Evolutionary conservation across 2,888 invertebrate species (phyloP), one percentile per base, ranked within the genome.

Genomic region (Aphodius sticticus): DNA sequence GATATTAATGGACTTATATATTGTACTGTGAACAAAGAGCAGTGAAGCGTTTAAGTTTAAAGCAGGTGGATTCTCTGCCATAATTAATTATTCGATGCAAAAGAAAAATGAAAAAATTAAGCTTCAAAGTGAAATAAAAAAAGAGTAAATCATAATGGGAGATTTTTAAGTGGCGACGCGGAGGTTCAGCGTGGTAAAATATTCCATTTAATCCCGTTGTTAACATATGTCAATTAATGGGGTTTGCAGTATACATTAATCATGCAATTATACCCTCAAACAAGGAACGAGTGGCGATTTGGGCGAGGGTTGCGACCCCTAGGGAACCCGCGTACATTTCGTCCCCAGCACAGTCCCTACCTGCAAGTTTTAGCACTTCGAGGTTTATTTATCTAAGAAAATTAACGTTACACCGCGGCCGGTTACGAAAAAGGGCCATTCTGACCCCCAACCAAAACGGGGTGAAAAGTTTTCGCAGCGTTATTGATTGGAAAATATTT

Each of bases 141-240:
- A 5, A 2, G 12, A 26, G 26, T 26, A 26, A 26, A 26, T 26
- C 26, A 26, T 26, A 26, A 26, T 26, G 26, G 53, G 53, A 12
- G 7, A 53, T 12, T 53, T 53, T 53, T 53, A 53, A 53, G 53
- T 53, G 53, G 9, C 53, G 3, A 5, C 12, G 9, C 53, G 53
- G 53, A 12, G 12, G 7, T 53, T 53, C 2, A 0, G 53, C 12
- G 12, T 5, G 53, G 53, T 53, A 53, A 53, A 53, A 53, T 53
- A 53, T 53, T 53, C 53, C 53, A 53, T 53, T 53, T 53, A 53
- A 53, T 53, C 53, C 53, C 53, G 53, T 53, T 53, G 53, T 53
- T 53, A 53, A 53, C 53, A 53, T 53, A 53, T 53, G 53, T 53
- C 53, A 53, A 53, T 53, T 53, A 53, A 53, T 53, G 53, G 53